These are phyloP conservation scores for Rhineura floridana DNA, from an alignment of 2,113 vertebrate species.

Conservation along the genomic window DNA sequence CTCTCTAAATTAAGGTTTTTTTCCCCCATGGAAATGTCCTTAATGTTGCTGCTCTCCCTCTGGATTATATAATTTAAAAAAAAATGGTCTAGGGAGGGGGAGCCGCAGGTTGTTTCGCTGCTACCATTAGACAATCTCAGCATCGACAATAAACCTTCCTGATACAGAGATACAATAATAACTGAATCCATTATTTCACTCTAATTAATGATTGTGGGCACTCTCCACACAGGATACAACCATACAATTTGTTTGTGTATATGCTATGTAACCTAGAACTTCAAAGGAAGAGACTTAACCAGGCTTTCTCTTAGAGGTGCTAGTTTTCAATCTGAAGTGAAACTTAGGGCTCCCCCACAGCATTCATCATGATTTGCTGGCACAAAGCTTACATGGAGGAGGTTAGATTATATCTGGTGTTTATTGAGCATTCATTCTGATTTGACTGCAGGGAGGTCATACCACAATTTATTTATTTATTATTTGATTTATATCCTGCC, in stretches of 20 bases:
- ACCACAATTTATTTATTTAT: no score
- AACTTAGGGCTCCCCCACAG: no score
- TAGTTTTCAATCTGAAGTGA: background rate
- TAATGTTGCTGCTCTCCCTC: constrained; percentile 15
- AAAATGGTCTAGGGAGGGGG: background rate
- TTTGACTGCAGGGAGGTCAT: no score
- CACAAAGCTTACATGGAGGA: no score
- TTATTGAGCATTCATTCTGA: no score
- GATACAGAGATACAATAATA: background rate
- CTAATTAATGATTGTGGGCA: constrained; percentile 15
- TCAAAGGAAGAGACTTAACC: background rate
- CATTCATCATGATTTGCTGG: no score
- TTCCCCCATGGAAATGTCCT: constrained; percentile 6
- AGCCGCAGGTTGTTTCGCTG: background rate
- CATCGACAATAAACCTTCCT: constrained; percentile 6
- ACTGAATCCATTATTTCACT: constrained; percentile 1
- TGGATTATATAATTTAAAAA: background rate
- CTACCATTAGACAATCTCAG: background rate
- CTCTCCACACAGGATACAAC: background rate
- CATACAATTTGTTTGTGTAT: background rate
- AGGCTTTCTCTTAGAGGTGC: background rate
- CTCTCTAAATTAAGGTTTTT: background rate
- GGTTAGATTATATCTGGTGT: no score
- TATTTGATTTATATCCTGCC: no score
- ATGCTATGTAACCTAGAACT: background rate